Percentiles rank a stretch among this genome's conserved stretches.
These are phyloP conservation scores for Rhinatrema bivittatum DNA, from an alignment of 2,797 vertebrate genomes.

Conservation along the genomic window DNA sequence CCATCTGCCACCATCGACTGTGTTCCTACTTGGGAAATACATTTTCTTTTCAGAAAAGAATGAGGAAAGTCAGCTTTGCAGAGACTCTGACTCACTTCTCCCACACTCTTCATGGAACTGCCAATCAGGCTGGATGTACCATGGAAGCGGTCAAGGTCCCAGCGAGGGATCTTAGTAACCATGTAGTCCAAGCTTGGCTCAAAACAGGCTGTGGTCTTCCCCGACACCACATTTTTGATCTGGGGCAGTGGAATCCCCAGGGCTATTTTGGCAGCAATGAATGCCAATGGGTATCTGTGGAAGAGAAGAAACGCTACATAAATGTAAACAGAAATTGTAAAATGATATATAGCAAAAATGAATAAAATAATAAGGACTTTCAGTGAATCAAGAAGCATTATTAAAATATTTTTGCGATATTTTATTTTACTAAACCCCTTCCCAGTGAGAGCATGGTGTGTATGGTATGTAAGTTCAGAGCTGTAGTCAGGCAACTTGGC, in stretches of 20 bases:
- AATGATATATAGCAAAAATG: not conserved
- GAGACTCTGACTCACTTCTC: constrained; percentile 89
- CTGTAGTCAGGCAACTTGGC: no score
- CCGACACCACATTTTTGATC: constrained; percentile 84
- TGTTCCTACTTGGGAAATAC: no score
- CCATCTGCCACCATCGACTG: no score
- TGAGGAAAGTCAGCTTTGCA: no score
- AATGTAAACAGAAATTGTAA: no score
- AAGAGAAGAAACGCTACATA: not conserved
- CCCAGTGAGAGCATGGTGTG: no score
- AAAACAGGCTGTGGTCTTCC: constrained; percentile 87
- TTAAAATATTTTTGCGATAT: not conserved
- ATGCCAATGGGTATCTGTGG: constrained; percentile 83
- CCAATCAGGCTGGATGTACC: constrained; percentile 75
- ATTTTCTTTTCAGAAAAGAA: no score
- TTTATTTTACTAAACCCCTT: no score
- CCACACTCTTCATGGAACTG: constrained; percentile 93
- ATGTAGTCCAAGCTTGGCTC: constrained; percentile 92
- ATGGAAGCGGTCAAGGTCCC: constrained; percentile 91
- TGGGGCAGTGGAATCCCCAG: constrained; percentile 86
- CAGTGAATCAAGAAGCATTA: not conserved
- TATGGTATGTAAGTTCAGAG: no score
- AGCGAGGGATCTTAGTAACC: constrained; percentile 90
- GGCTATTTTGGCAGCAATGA: constrained; percentile 89
- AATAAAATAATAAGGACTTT: no score